phyloP scores from a whole-genome alignment of 2,797 vertebrate genomes.

The Rhynchonycteris naso region DNA sequence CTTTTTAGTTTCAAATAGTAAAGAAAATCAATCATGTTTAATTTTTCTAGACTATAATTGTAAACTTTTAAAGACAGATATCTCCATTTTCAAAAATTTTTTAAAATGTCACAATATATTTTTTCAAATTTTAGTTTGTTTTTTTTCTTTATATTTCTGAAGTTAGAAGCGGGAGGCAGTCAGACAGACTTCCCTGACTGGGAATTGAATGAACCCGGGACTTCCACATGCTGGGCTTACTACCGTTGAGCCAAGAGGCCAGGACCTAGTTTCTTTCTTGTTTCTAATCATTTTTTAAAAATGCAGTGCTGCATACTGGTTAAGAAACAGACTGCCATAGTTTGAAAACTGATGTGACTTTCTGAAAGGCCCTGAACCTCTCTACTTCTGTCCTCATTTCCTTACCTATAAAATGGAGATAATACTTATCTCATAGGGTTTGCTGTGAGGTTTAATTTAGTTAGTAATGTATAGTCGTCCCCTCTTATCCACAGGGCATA shows the following conservation, averaged over 20 bases:
- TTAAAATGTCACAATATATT: neutral
- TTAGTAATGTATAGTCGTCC: neutral
- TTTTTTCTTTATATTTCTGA: neutral
- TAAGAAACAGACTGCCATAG: neutral
- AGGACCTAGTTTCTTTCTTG: neutral
- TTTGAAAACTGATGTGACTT: neutral
- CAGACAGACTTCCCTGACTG: too few species aligned
- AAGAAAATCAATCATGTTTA: neutral
- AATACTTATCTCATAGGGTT: neutral
- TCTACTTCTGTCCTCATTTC: constrained; percentile 11
- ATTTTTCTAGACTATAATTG: constrained; percentile 39
- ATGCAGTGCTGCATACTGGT: neutral
- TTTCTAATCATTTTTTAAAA: neutral
- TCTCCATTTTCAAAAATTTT: neutral
- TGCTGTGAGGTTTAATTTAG: constrained; percentile 14
- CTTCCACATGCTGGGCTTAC: too few species aligned
- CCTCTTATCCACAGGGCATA: neutral
- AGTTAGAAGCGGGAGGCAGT: too few species aligned
- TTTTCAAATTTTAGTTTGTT: neutral
- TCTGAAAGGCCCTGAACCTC: neutral
- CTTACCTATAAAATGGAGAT: neutral
- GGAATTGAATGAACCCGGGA: too few species aligned
- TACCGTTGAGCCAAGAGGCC: too few species aligned
- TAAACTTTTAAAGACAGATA: constrained; percentile 27
- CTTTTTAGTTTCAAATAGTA: neutral